Percentiles rank a stretch among this genome's conserved stretches.
Evolutionary conservation across 2,797 vertebrate genomes (phyloP).

Genomic region (Amazona ochrocephala): DNA sequence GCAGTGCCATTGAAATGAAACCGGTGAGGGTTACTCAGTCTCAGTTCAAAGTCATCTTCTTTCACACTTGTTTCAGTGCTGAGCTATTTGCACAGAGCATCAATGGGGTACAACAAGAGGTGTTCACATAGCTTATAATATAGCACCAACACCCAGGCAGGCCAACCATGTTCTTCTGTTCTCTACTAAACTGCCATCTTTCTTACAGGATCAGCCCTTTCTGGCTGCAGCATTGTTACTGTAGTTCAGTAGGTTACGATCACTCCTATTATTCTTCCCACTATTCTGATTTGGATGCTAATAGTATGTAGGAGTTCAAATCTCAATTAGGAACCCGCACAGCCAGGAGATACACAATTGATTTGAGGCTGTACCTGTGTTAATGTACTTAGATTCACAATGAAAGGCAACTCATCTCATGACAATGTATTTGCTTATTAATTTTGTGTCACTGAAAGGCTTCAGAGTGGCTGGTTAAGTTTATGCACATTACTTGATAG

Average conservation of each 20-base stretch:
- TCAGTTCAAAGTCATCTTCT: neutral
- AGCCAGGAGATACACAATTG: constrained; percentile 12
- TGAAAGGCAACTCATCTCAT: neutral
- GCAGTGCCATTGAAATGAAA: neutral
- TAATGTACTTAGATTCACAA: constrained; percentile 11
- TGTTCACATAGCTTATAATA: neutral
- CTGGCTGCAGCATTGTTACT: neutral
- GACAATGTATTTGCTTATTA: neutral
- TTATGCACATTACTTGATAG: neutral
- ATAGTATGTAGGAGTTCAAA: constrained; percentile 20
- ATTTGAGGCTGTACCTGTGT: neutral
- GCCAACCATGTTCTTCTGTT: neutral
- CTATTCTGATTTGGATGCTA: constrained; percentile 45
- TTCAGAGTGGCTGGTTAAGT: neutral
- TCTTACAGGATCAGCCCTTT: neutral
- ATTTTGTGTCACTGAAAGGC: constrained; percentile 27
- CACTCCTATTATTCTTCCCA: constrained; percentile 8
- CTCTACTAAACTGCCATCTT: neutral
- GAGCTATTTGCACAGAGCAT: neutral
- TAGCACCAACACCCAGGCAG: neutral
- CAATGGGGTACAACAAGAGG: neutral
- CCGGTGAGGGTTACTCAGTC: neutral
- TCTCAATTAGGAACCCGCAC: constrained; percentile 44
- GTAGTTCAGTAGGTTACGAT: constrained; percentile 26
- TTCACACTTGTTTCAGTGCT: neutral